Conservation (phyloP, 2,113 vertebrate species). For the Melanostigma gelatinosum region DNA sequence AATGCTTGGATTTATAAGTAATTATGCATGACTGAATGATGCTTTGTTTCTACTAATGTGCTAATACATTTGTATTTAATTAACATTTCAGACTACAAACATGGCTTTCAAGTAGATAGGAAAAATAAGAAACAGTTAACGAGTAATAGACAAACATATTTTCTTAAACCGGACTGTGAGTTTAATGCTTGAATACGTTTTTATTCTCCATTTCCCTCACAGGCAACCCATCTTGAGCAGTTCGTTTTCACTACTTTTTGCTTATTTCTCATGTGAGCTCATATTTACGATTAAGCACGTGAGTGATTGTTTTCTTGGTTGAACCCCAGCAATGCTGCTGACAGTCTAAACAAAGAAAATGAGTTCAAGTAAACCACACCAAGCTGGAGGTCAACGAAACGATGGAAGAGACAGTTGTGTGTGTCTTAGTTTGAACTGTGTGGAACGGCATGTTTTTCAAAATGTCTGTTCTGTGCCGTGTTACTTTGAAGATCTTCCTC, state of each 20-base stretch:
- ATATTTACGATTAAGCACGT: neutral
- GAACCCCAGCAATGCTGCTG: neutral
- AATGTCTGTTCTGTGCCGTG: neutral
- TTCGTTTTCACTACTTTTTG: neutral
- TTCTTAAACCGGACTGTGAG: neutral
- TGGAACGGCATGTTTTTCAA: neutral
- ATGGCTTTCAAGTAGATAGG: neutral
- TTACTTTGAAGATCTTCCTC: neutral
- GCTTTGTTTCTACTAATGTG: neutral
- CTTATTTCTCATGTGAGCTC: neutral
- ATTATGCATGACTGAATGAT: neutral
- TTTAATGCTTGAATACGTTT: neutral
- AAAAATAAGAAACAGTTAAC: neutral
- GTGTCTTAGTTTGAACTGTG: neutral
- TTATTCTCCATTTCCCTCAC: neutral
- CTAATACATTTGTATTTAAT: slow-evolving; percentile 2
- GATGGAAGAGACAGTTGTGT: neutral
- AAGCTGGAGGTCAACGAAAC: slow-evolving; percentile 8
- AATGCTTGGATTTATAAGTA: neutral
- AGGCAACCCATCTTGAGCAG: neutral
- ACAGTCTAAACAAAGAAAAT: slow-evolving; percentile 5
- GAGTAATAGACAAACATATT: neutral
- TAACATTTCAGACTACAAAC: neutral
- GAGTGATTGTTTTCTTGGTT: neutral
- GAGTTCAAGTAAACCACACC: neutral